Percentiles rank a stretch among this genome's conserved stretches.
phyloP scores from a whole-genome alignment of 2,888 invertebrate genomes.

The Rhamnusium bicolor region DNA sequence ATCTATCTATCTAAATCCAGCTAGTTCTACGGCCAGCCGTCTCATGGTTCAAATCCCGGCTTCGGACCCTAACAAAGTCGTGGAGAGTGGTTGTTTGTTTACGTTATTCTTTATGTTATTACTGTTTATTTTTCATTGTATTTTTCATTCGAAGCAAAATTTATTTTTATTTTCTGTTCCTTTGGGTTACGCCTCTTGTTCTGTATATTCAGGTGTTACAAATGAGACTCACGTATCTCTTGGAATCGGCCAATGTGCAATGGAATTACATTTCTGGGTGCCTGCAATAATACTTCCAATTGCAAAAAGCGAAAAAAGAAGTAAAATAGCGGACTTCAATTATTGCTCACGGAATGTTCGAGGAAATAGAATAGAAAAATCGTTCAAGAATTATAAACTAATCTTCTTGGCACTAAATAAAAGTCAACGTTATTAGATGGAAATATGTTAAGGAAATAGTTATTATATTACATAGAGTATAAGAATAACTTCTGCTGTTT shows the following conservation, averaged over 20 bases:
- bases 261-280: constrained; percentile 49
- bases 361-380: constrained; percentile 4
- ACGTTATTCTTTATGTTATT: no score
- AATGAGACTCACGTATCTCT: constrained; percentile 53
- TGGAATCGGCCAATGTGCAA: constrained; percentile 50
- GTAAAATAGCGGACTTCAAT: constrained; percentile 1
- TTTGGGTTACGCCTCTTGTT: constrained; percentile 10
- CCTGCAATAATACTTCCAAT: constrained; percentile 51
- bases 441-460: no score
- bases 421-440: background rate
- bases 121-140: no score
- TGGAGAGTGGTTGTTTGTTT: no score
- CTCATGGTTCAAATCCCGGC: no score
- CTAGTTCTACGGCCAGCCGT: no score
- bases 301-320: constrained; percentile 34
- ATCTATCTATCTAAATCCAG: no score
- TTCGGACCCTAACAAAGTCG: no score
- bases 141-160: no score
- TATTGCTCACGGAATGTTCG: background rate
- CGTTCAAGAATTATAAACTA: background rate
- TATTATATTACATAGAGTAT: no score
- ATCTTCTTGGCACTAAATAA: background rate
- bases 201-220: constrained; percentile 47
- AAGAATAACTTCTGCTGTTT: no score
- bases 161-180: background rate